Conservation (phyloP, 2,888 invertebrate species). For the Eristalinus aeneus region DNA sequence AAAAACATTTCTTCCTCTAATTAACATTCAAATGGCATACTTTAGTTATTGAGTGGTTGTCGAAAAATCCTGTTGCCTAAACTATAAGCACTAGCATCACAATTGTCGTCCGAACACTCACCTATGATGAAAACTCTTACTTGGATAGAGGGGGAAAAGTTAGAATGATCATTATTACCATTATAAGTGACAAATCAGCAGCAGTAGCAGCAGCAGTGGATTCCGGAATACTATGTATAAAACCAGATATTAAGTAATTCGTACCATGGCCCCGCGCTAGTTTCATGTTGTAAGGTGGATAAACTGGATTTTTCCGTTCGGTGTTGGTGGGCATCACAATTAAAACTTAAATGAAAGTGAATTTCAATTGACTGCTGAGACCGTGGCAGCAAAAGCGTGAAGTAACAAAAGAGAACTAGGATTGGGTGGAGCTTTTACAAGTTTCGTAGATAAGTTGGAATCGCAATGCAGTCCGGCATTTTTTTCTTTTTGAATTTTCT, state of each 20-base stretch:
- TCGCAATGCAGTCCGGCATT: too few species aligned
- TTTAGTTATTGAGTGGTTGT: background rate
- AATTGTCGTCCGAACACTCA: too few species aligned
- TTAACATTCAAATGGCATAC: background rate
- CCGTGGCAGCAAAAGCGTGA: too few species aligned
- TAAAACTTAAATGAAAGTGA: background rate
- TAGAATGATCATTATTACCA: background rate
- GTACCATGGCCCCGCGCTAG: background rate
- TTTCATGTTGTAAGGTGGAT: background rate
- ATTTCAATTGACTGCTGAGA: background rate
- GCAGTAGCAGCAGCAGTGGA: background rate
- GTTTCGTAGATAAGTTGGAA: too few species aligned
- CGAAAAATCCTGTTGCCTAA: too few species aligned
- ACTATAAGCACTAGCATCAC: too few species aligned
- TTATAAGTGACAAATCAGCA: background rate
- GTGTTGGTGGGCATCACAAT: background rate
- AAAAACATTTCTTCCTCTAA: background rate
- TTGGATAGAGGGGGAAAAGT: background rate
- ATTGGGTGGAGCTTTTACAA: too few species aligned
- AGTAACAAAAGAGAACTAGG: background rate
- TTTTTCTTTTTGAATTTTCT: too few species aligned
- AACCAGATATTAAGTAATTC: constrained; percentile 3
- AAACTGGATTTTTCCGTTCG: background rate
- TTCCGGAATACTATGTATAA: background rate
- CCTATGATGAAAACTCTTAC: background rate